A percentile compares a stretch with the other conserved stretches of the same genome.
phyloP scores from a whole-genome alignment of 2,888 invertebrate species.

The Mechanitis mazaeus region DNA sequence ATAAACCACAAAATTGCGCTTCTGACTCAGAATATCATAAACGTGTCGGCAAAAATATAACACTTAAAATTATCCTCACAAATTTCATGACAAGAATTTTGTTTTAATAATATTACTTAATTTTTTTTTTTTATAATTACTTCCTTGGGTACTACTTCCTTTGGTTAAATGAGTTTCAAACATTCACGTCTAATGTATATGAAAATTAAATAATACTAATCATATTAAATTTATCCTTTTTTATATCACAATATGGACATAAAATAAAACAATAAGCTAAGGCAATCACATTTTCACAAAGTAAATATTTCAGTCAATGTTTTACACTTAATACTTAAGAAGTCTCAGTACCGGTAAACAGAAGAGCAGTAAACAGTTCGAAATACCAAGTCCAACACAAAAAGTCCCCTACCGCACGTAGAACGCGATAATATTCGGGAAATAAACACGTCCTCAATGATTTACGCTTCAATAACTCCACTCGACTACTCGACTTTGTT shows the following conservation, averaged over 20 bases:
- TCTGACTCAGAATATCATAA: constrained; percentile 49
- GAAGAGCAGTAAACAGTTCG: constrained; percentile 1
- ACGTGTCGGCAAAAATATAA: constrained; percentile 50
- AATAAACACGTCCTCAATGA: constrained; percentile 38
- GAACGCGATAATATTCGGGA: constrained; percentile 26
- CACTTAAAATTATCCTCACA: constrained; percentile 33
- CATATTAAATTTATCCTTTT: too few relatives aligned
- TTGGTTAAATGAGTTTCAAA: too few relatives aligned
- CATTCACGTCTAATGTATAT: too few relatives aligned
- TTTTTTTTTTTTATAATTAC: too few relatives aligned
- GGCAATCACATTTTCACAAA: not conserved
- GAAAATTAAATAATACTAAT: too few relatives aligned
- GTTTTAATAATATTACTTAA: not conserved
- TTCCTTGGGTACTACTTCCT: too few relatives aligned
- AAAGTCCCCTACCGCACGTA: constrained; percentile 14
- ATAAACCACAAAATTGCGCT: not conserved
- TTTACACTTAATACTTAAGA: not conserved
- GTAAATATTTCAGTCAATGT: not conserved
- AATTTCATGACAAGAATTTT: not conserved
- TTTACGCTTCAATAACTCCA: constrained; percentile 45
- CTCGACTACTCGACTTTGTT: constrained; percentile 20
- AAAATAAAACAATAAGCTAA: too few relatives aligned
- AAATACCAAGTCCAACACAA: constrained; percentile 4
- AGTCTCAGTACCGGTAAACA: not conserved
- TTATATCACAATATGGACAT: too few relatives aligned